These are phyloP conservation scores for Ianthella basta DNA, from an alignment of 37 sponge, comb jelly and placozoan species.

Conservation along the genomic window DNA sequence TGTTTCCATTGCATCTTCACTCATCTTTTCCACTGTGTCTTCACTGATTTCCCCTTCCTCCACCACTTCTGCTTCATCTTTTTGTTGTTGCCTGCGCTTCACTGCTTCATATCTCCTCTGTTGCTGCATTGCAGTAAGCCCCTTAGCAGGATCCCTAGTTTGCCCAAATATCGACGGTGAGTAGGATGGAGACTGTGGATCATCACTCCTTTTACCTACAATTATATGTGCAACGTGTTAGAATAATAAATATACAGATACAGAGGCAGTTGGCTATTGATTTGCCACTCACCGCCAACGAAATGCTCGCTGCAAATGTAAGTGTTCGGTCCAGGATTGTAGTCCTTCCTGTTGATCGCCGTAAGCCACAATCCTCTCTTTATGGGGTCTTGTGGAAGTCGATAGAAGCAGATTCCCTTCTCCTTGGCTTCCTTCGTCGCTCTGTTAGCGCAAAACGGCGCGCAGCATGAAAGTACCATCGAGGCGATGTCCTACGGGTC, in stretches of 20 bases:
- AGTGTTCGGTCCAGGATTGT: background rate
- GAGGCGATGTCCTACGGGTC: background rate
- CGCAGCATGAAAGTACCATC: constrained; percentile 25
- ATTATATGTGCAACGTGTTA: too few relatives aligned
- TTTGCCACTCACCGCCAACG: too few relatives aligned
- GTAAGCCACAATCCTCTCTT: background rate
- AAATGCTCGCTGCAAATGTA: constrained; percentile 38
- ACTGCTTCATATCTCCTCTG: constrained; percentile 12
- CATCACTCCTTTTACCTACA: constrained; percentile 26
- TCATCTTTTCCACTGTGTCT: background rate
- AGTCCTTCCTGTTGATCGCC: constrained; percentile 26
- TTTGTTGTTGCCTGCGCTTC: background rate
- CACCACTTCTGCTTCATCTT: background rate
- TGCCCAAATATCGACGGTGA: background rate
- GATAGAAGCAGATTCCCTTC: constrained; percentile 18
- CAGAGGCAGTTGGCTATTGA: too few relatives aligned
- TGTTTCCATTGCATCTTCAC: background rate
- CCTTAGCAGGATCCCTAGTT: background rate
- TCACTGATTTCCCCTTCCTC: background rate
- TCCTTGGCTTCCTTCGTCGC: background rate
- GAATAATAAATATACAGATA: too few relatives aligned
- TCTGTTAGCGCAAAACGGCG: constrained; percentile 5
- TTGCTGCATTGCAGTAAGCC: background rate
- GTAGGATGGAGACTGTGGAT: constrained; percentile 10
- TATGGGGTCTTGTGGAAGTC: background rate